Evolutionary conservation across 92 coral and sea anemone genomes (phyloP).

Genomic region (Montipora capitata): DNA sequence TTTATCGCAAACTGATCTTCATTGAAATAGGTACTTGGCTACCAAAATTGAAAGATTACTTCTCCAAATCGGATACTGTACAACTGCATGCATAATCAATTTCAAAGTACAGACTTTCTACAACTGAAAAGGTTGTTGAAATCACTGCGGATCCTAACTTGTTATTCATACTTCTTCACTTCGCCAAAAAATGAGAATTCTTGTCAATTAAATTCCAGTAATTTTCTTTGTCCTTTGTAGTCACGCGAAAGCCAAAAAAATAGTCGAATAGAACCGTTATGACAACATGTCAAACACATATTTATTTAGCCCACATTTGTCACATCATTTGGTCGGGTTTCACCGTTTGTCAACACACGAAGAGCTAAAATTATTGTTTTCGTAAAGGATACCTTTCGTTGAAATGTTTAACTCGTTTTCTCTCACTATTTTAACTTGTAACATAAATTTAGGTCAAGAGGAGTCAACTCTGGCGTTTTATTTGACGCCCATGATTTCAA

Average conservation of each 20-base stretch:
- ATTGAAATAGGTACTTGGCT: neutral
- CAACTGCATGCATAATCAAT: neutral
- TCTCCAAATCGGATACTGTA: neutral
- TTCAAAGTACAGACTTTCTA: neutral
- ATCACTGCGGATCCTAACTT: no score
- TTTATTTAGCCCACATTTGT: neutral
- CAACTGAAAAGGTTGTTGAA: neutral
- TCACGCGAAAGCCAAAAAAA: neutral
- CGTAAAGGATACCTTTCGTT: no score
- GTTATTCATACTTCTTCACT: neutral
- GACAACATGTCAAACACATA: neutral
- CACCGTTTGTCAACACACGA: neutral
- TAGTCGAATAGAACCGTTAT: neutral
- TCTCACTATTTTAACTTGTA: neutral
- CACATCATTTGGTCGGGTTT: neutral
- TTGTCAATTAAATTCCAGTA: neutral
- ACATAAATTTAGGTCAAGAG: conserved; percentile 15
- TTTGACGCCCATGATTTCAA: neutral
- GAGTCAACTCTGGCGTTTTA: neutral
- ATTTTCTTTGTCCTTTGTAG: neutral
- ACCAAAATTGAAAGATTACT: neutral
- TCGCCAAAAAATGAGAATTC: no score
- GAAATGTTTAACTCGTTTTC: no score
- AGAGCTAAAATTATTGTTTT: neutral
- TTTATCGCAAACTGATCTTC: neutral